Conservation (phyloP, 2,888 invertebrate genomes). For the Crematogaster levior region DNA sequence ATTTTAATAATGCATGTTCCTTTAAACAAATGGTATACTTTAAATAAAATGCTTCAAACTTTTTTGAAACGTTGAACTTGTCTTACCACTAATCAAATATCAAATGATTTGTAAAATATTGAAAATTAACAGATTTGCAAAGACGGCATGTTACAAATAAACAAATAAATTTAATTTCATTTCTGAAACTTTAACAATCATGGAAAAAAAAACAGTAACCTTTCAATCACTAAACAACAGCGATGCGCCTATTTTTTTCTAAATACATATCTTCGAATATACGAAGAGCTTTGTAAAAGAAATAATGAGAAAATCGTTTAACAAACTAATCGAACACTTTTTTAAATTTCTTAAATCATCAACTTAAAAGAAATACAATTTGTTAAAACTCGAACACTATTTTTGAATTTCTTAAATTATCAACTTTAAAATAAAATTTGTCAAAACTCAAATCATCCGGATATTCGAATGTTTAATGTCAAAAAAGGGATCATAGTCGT, state of each 20-base stretch:
- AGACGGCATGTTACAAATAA: not conserved
- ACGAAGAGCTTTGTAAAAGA: not conserved
- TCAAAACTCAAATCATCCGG: not conserved
- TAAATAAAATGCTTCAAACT: not conserved
- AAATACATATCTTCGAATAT: not conserved
- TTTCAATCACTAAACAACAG: not conserved
- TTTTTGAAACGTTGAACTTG: no score
- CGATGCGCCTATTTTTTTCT: not conserved
- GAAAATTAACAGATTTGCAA: not conserved
- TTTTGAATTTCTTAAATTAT: not conserved
- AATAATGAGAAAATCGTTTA: not conserved
- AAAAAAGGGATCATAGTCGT: not conserved
- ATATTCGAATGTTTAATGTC: no score
- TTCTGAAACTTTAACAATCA: not conserved
- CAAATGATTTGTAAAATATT: not conserved
- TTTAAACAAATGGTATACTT: not conserved
- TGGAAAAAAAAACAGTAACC: not conserved
- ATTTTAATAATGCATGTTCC: slow-evolving; percentile 23
- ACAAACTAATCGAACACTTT: not conserved
- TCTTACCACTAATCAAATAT: not conserved
- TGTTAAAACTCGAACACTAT: not conserved
- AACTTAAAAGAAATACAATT: not conserved
- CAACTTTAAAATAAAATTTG: no score
- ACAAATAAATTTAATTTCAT: not conserved
- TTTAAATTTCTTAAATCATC: not conserved